phyloP scores from a whole-genome alignment of 2,797 vertebrate species.

The Balearica regulorum region DNA sequence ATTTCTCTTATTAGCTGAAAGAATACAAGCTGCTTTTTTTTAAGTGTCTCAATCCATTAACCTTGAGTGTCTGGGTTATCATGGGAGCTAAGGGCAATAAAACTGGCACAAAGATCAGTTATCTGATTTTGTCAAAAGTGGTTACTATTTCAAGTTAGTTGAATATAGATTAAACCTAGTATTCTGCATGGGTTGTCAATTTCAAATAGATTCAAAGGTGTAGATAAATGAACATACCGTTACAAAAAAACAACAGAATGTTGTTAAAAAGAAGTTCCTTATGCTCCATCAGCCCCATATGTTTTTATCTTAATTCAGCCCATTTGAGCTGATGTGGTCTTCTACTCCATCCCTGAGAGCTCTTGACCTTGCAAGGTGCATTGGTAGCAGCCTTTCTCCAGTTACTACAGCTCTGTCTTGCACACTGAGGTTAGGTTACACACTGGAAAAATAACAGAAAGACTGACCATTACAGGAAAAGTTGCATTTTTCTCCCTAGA shows the following conservation, averaged over 20 bases:
- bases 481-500: neutral
- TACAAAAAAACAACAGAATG: neutral
- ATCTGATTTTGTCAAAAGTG: neutral
- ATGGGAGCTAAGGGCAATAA: neutral
- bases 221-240: neutral
- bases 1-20: neutral
- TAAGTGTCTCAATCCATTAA: neutral
- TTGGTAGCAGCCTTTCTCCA: neutral
- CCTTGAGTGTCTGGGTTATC: neutral
- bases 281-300: neutral
- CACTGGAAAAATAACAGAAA: neutral
- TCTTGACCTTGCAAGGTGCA: neutral
- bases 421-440: neutral
- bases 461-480: neutral
- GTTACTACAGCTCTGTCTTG: neutral
- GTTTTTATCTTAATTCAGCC: neutral
- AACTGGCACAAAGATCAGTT: neutral
- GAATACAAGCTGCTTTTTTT: neutral
- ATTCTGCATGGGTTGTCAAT: neutral
- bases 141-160: neutral
- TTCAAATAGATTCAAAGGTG: neutral
- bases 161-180: neutral
- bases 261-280: neutral
- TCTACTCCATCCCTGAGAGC: neutral
- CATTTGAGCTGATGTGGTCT: neutral